Conservation (phyloP, 2,113 vertebrate species). For the Callionymus lyra region DNA sequence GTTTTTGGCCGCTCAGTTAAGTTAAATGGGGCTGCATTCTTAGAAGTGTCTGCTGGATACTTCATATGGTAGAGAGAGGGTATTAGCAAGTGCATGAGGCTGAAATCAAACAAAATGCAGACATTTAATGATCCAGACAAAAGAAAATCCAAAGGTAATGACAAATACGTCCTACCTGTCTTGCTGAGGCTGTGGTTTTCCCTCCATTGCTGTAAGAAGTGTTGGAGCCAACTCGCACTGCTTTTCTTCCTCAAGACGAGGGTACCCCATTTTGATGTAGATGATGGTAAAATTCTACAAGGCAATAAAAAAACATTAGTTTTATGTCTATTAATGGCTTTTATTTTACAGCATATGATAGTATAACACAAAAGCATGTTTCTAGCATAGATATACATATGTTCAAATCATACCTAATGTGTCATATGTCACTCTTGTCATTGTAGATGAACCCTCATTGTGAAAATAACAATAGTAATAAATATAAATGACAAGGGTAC, state of each 20-base stretch:
- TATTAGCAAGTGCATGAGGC: constrained; percentile 97
- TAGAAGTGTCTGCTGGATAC: constrained; percentile 81
- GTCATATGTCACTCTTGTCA: too few relatives aligned
- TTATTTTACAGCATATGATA: too few relatives aligned
- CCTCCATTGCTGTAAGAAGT: constrained; percentile 96
- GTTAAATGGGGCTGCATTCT: constrained; percentile 81
- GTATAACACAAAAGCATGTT: too few relatives aligned
- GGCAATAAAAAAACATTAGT: too few relatives aligned
- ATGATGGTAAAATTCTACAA: constrained; percentile 97
- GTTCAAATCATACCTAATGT: too few relatives aligned
- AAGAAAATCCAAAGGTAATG: background rate
- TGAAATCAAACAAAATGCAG: constrained; percentile 41
- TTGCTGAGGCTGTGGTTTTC: constrained; percentile 93
- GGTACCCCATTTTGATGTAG: constrained; percentile 98
- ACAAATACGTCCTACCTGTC: constrained; percentile 73
- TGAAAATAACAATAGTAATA: too few relatives aligned
- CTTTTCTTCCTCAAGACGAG: constrained; percentile 86
- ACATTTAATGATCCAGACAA: background rate
- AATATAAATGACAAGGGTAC: constrained; percentile 47
- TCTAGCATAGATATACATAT: too few relatives aligned
- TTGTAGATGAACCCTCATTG: too few relatives aligned
- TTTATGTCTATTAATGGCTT: too few relatives aligned
- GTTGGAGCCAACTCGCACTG: constrained; percentile 94
- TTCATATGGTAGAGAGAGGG: constrained; percentile 96
- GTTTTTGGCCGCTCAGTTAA: constrained; percentile 95